A percentile compares a stretch with the other conserved stretches of the same genome.
Conservation (phyloP, 1,140 invertebrate species). For the Drosophila subobscura region DNA sequence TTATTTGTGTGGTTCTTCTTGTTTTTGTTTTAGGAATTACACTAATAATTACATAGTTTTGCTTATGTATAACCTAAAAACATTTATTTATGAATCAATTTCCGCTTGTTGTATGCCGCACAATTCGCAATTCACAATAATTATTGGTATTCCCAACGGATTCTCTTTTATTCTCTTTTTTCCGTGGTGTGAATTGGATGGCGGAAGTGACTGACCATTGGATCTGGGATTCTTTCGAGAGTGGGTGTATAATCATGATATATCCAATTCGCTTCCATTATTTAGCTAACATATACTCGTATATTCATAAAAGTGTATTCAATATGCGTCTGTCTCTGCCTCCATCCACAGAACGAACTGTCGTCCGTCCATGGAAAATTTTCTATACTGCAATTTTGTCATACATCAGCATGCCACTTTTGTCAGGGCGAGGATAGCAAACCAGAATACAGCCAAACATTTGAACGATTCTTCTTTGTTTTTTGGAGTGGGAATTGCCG, state of each 20-base stretch:
- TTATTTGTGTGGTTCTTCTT: conserved; percentile 30
- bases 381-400: no score
- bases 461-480: no score
- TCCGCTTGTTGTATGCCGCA: conserved; percentile 58
- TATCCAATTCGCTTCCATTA: conserved; percentile 58
- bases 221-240: conserved; percentile 26
- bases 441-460: no score
- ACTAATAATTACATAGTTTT: conserved; percentile 82
- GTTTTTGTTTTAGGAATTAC: conserved; percentile 75
- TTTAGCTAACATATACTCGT: conserved; percentile 72
- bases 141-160: conserved; percentile 35
- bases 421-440: no score
- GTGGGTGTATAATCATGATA: conserved; percentile 59
- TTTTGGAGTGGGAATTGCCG: no score
- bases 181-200: conserved; percentile 40
- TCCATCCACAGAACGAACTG: conserved; percentile 49
- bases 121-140: conserved; percentile 38
- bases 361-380: conserved; percentile 54
- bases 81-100: conserved; percentile 77
- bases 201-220: conserved; percentile 55
- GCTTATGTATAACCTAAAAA: conserved; percentile 81
- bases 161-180: conserved; percentile 15
- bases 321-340: conserved; percentile 41
- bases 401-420: no score
- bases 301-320: conserved; percentile 66